Evolutionary conservation across 2,113 vertebrate genomes (phyloP).

Genomic region (Rostratula benghalensis): DNA sequence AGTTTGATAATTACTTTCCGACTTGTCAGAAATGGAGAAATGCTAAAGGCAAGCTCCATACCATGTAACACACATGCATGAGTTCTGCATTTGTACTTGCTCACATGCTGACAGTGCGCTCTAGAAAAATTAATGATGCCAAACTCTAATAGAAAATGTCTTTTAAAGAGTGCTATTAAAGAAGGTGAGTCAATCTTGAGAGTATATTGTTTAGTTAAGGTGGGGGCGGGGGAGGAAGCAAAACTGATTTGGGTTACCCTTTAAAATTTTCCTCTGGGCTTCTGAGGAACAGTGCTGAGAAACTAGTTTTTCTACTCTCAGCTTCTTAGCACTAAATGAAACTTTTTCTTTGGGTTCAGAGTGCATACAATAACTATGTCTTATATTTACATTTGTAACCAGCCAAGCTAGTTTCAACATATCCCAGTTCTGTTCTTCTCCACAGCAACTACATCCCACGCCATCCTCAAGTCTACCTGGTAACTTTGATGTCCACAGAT

Average conservation of each 20-base stretch:
- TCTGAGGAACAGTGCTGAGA: background rate
- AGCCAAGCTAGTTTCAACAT: constrained; percentile 15
- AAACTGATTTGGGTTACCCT: background rate
- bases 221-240: background rate
- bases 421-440: background rate
- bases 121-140: background rate
- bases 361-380: background rate
- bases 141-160: background rate
- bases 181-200: background rate
- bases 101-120: background rate
- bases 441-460: background rate
- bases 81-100: background rate
- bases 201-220: background rate
- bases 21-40: background rate
- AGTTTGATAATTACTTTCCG: constrained; percentile 35
- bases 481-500: background rate
- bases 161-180: background rate
- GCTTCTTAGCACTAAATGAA: background rate
- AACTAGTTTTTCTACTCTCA: background rate
- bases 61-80: background rate
- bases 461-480: background rate
- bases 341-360: background rate
- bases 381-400: background rate
- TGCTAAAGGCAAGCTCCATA: background rate
- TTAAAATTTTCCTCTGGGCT: background rate